A percentile compares a stretch with the other conserved stretches of the same genome.
Conservation (phyloP, 2,797 vertebrate genomes). For the Spizella passerina region DNA sequence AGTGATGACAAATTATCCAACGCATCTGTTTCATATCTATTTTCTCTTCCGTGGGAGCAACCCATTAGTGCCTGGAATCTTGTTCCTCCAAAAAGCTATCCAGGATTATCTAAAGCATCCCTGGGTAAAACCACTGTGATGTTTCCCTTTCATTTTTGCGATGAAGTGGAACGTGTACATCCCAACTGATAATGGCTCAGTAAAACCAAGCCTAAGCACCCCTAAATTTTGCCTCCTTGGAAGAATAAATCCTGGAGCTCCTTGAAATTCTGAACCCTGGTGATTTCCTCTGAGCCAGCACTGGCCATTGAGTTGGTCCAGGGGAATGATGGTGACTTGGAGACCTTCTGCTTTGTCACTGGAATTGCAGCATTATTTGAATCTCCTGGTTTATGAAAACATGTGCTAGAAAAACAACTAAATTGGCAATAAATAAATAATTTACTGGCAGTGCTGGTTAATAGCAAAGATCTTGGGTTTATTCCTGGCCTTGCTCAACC, state of each 20-base stretch:
- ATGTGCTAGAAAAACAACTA: neutral
- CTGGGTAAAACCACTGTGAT: neutral
- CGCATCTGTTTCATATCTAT: neutral
- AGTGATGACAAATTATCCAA: slow-evolving; percentile 82
- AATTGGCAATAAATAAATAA: neutral
- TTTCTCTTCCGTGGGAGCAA: neutral
- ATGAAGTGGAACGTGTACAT: neutral
- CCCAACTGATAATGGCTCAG: neutral
- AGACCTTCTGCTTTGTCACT: neutral
- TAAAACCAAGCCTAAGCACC: neutral
- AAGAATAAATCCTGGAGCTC: neutral
- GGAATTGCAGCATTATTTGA: neutral
- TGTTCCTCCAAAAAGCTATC: neutral
- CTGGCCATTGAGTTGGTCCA: neutral
- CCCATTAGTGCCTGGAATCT: neutral
- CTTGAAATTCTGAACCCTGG: neutral
- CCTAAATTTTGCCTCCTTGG: neutral
- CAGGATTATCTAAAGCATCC: neutral
- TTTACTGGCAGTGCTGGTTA: neutral
- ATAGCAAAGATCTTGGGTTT: neutral
- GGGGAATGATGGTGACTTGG: neutral
- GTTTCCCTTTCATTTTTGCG: neutral
- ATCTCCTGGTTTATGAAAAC: neutral
- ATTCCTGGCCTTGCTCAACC: neutral
- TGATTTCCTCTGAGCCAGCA: neutral